Conservation (phyloP, 2,113 vertebrate genomes). For the Cebidichthys violaceus region DNA sequence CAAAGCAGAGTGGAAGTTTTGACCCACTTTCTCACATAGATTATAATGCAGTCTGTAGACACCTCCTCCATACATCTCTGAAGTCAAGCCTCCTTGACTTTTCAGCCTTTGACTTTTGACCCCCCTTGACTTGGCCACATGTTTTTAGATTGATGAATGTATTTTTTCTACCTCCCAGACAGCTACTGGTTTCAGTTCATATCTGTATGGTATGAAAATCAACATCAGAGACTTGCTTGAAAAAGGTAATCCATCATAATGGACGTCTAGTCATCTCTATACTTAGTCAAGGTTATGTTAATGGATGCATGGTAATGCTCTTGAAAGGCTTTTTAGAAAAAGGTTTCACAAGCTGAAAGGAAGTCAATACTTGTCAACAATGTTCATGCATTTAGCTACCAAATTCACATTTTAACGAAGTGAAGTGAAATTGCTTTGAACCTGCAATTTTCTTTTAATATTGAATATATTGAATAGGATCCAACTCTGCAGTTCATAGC, state of each 20-base stretch:
- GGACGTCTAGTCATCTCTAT: conserved; percentile 48
- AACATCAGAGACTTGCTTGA: conserved; percentile 52
- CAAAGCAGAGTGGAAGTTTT: conserved; percentile 13
- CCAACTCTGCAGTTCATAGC: not conserved
- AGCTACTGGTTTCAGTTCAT: conserved; percentile 62
- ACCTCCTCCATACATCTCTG: conserved; percentile 43
- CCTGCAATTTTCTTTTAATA: not conserved
- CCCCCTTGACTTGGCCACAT: conserved; percentile 51
- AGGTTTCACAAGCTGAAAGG: conserved; percentile 19
- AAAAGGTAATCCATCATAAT: conserved; percentile 56
- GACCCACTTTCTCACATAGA: conserved; percentile 43
- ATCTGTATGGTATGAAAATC: conserved; percentile 51
- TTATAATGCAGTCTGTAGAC: not conserved
- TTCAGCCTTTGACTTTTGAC: conserved; percentile 59
- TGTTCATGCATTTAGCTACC: not conserved
- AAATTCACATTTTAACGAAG: conserved; percentile 10
- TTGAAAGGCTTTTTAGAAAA: conserved; percentile 40
- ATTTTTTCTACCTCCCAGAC: conserved; percentile 52
- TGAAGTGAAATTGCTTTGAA: not conserved
- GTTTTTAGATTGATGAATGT: conserved; percentile 69
- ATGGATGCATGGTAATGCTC: conserved; percentile 44
- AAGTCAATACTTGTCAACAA: not conserved
- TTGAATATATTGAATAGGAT: not conserved
- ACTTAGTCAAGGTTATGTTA: conserved; percentile 35
- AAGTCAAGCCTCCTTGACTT: conserved; percentile 57